A percentile compares a stretch with the other conserved stretches of the same genome.
Conservation (phyloP, 2,113 vertebrate species). For the Alaudala cheleensis region DNA sequence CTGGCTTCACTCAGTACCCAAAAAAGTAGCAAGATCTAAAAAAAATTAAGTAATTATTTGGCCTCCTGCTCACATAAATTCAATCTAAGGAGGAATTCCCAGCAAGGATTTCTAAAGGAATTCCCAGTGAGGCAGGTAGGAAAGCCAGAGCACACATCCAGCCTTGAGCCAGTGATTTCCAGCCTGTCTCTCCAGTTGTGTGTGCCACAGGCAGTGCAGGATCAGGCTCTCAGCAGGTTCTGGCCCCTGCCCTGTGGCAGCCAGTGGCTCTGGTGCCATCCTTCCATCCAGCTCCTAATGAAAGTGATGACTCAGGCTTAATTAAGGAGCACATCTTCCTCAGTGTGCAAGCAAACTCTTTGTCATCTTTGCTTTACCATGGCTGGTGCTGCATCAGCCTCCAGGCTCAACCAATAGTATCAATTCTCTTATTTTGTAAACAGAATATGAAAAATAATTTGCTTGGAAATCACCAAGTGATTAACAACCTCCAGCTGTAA, state of each 20-base stretch:
- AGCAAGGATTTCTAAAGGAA: neutral
- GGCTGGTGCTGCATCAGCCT: neutral
- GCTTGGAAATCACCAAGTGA: slow-evolving; percentile 5
- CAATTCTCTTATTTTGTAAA: slow-evolving; percentile 36
- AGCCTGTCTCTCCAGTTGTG: neutral
- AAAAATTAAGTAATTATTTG: neutral
- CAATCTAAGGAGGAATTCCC: neutral
- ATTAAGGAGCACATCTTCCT: neutral
- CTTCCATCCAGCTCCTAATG: neutral
- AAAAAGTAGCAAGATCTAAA: neutral
- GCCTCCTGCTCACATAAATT: neutral
- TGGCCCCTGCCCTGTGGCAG: neutral
- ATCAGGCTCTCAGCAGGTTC: neutral
- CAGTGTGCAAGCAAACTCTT: fast-evolving
- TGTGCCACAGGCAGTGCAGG: neutral
- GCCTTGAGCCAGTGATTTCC: neutral
- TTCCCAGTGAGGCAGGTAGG: neutral
- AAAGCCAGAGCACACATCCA: neutral
- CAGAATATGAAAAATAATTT: slow-evolving; percentile 12
- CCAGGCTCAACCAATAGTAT: neutral
- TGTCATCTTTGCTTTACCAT: neutral
- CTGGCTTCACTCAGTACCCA: neutral
- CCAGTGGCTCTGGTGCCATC: neutral
- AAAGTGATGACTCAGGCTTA: neutral
- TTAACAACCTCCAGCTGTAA: slow-evolving; percentile 19